Percentiles rank a stretch among this genome's conserved stretches.
These are phyloP conservation scores for Cephus spinipes DNA, from an alignment of 2,888 invertebrate genomes.

Conservation along the genomic window DNA sequence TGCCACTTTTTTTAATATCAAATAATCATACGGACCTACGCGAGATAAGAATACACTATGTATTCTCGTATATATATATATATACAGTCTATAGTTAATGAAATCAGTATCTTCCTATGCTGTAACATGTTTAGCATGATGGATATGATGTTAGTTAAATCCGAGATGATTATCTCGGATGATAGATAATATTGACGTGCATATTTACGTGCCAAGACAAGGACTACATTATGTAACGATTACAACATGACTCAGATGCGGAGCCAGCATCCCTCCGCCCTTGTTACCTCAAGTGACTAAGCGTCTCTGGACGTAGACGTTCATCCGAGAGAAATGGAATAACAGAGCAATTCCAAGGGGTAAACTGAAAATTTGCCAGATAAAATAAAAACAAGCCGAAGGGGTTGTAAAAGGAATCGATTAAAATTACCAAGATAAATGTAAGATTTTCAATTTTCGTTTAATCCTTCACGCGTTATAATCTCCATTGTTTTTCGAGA, in stretches of 20 bases:
- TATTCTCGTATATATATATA: too few species aligned
- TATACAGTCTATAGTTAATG: background rate
- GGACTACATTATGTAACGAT: background rate
- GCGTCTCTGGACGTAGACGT: constrained; percentile 7
- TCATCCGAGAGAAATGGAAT: background rate
- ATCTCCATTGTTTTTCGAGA: background rate
- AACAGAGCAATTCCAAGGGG: background rate
- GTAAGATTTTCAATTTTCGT: background rate
- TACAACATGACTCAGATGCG: background rate
- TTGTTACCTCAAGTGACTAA: constrained; percentile 12
- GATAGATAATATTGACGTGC: constrained; percentile 3
- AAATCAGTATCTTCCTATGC: background rate
- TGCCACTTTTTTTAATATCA: background rate
- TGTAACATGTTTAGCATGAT: background rate
- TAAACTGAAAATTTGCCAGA: background rate
- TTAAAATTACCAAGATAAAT: background rate
- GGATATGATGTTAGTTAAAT: background rate
- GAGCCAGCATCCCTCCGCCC: constrained; percentile 5
- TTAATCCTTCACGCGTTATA: too few species aligned
- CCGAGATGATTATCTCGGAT: background rate
- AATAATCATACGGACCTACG: background rate
- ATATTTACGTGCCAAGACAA: constrained; percentile 2
- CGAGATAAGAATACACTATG: background rate
- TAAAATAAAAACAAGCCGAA: background rate
- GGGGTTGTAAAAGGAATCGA: background rate